Percentiles rank a stretch among this genome's conserved stretches.
These are phyloP conservation scores for Hypsibius dujardini DNA, from an alignment of 1,140 invertebrate genomes.

Conservation along the genomic window DNA sequence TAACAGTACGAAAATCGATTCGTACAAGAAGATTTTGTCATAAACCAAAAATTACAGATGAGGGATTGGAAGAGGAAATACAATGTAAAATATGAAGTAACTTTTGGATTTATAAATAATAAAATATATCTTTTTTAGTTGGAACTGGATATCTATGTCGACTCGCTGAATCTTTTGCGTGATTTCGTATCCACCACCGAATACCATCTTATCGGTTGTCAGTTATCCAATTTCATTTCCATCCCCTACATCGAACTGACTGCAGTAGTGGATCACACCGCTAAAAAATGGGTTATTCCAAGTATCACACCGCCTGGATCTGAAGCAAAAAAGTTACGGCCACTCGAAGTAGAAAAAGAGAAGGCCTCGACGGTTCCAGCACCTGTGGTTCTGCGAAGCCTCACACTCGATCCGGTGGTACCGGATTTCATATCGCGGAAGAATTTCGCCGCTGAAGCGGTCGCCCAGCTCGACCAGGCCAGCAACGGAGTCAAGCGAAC, in stretches of 20 bases:
- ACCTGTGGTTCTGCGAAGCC: neutral
- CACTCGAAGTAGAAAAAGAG: conserved; percentile 5
- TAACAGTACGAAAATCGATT: neutral
- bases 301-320: neutral
- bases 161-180: neutral
- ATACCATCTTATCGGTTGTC: neutral
- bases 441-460: neutral
- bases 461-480: neutral
- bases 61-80: too few relatives aligned
- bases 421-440: neutral
- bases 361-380: neutral
- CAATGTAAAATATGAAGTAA: too few relatives aligned
- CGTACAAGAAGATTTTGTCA: neutral
- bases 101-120: neutral
- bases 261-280: neutral
- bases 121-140: neutral
- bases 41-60: too few relatives aligned
- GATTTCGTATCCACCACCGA: neutral
- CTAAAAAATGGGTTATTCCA: neutral
- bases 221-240: neutral
- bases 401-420: neutral
- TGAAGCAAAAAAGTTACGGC: neutral
- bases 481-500: neutral
- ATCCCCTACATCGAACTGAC: conserved; percentile 5
- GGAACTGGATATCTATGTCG: conserved; percentile 5